Evolutionary conservation across 2,888 invertebrate genomes (phyloP).

Genomic region (Shargacucullia verbasci): DNA sequence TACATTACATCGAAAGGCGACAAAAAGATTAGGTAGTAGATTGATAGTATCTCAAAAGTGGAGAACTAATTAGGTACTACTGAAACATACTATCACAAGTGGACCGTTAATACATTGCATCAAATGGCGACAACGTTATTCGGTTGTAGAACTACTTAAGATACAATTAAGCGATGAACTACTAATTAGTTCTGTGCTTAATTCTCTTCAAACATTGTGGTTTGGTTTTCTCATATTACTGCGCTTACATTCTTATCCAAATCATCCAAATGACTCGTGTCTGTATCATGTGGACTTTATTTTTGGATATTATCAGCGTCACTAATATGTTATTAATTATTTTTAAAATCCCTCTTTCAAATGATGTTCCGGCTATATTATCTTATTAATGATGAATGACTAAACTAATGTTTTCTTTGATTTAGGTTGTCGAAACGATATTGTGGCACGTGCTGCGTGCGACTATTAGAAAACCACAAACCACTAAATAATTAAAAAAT

Average conservation of each 20-base stretch:
- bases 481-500: slow-evolving; percentile 4
- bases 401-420: slow-evolving; percentile 12
- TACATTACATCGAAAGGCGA: too few species aligned
- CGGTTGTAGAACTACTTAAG: background rate
- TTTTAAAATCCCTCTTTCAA: slow-evolving; percentile 12
- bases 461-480: slow-evolving; percentile 12
- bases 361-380: slow-evolving; percentile 1
- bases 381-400: slow-evolving; percentile 17
- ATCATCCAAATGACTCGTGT: slow-evolving; percentile 24
- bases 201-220: slow-evolving; percentile 1
- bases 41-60: too few species aligned
- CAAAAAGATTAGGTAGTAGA: too few species aligned
- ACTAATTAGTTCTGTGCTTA: background rate
- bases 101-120: too few species aligned
- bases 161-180: background rate
- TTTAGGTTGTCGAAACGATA: slow-evolving; percentile 14
- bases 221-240: slow-evolving; percentile 11
- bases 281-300: slow-evolving; percentile 8
- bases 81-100: too few species aligned
- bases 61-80: too few species aligned
- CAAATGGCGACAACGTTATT: too few species aligned
- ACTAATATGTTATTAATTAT: slow-evolving; percentile 19
- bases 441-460: slow-evolving; percentile 17
- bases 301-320: slow-evolving; percentile 10
- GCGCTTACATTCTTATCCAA: too few species aligned